Evolutionary conservation across 2,888 invertebrate species (phyloP).

Genomic region (Drosophila testacea): DNA sequence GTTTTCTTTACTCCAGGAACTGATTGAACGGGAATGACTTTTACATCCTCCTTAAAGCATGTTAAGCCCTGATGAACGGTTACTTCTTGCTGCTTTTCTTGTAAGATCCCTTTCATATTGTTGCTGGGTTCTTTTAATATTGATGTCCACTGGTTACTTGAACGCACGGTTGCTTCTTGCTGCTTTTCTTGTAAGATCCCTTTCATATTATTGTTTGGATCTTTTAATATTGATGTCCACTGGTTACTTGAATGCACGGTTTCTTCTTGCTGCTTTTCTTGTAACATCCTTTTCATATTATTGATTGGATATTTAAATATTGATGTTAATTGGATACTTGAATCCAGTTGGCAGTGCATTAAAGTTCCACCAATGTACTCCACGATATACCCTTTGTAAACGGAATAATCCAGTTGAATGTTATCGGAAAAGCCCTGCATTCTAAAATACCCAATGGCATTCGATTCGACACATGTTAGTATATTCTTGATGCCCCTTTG

Average conservation of each 20-base stretch:
- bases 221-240: no score
- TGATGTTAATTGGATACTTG: constrained; percentile 92
- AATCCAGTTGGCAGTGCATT: constrained; percentile 98
- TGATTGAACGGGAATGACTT: constrained; percentile 87
- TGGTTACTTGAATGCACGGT: no score
- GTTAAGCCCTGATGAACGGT: constrained; percentile 91
- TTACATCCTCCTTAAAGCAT: constrained; percentile 94
- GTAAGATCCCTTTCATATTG: constrained; percentile 89
- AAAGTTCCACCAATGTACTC: constrained; percentile 90
- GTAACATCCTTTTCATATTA: no score
- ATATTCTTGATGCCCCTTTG: constrained; percentile 89
- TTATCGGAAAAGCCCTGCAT: not conserved
- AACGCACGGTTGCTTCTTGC: no score
- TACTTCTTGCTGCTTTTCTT: constrained; percentile 85
- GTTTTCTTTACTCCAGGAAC: constrained; percentile 88
- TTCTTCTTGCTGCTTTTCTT: no score
- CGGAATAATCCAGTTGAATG: not conserved
- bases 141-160: no score
- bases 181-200: no score
- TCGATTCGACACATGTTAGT: not conserved
- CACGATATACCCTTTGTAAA: not conserved
- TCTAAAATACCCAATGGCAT: constrained; percentile 5
- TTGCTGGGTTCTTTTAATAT: constrained; percentile 92
- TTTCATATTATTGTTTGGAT: no score
- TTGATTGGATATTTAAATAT: constrained; percentile 86